These are phyloP conservation scores for Ichneumoninae sp. DNA, from an alignment of 2,888 invertebrate species.

Conservation along the genomic window DNA sequence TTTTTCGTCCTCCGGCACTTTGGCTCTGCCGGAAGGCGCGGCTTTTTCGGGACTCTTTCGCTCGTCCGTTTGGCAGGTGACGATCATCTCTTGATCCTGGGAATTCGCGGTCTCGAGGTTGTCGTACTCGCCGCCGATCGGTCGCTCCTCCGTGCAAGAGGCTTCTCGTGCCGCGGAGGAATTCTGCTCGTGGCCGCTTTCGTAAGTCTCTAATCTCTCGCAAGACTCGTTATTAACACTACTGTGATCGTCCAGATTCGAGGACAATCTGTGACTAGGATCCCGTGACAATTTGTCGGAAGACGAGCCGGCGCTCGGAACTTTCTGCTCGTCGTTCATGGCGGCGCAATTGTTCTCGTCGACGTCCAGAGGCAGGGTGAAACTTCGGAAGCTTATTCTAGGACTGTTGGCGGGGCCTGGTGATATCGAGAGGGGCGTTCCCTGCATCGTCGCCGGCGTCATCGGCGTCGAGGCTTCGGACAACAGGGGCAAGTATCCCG, in stretches of 20 bases:
- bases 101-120: slow-evolving; percentile 54
- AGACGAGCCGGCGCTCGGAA: slow-evolving; percentile 72
- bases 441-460: slow-evolving; percentile 80
- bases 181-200: slow-evolving; percentile 65
- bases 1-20: slow-evolving; percentile 31
- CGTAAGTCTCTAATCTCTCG: slow-evolving; percentile 76
- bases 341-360: slow-evolving; percentile 74
- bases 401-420: slow-evolving; percentile 80
- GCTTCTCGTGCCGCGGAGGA: slow-evolving; percentile 61
- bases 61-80: slow-evolving; percentile 36
- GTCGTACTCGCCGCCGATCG: slow-evolving; percentile 63
- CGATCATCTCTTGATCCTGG: slow-evolving; percentile 69
- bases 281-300: slow-evolving; percentile 77
- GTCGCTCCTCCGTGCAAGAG: slow-evolving; percentile 21
- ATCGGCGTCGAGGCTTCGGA: slow-evolving; percentile 82
- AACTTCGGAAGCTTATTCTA: slow-evolving; percentile 83
- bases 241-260: slow-evolving; percentile 74
- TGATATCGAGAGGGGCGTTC: slow-evolving; percentile 79
- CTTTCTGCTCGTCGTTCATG: slow-evolving; percentile 72
- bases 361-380: slow-evolving; percentile 80
- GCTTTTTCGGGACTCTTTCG: neutral
- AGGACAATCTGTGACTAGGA: slow-evolving; percentile 81
- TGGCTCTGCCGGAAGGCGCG: neutral
- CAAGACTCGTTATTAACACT: slow-evolving; percentile 72
- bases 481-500: slow-evolving; percentile 81